phyloP scores from a whole-genome alignment of 2,113 vertebrate species.

The Sinocyclocheilus grahami region DNA sequence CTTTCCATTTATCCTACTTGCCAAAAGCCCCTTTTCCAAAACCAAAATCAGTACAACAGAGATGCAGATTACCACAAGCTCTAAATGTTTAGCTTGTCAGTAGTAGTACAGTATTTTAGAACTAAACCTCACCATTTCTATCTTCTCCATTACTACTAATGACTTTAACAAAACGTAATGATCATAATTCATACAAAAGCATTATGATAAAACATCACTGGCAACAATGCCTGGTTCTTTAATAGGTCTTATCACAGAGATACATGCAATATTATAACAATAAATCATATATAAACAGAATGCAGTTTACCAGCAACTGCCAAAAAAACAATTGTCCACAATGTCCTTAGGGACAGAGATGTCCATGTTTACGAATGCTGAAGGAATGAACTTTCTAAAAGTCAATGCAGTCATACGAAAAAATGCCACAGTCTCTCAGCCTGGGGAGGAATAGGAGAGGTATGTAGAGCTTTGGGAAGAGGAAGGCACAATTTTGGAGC shows the following conservation, averaged over 20 bases:
- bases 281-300: conserved; percentile 69
- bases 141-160: conserved; percentile 19
- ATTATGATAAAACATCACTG: conserved; percentile 59
- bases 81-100: conserved; percentile 53
- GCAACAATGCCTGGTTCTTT: conserved; percentile 63
- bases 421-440: conserved; percentile 14
- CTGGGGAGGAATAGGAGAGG: background rate
- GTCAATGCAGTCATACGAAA: conserved; percentile 13
- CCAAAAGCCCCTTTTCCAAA: conserved; percentile 35
- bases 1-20: conserved; percentile 17
- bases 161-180: conserved; percentile 20
- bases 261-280: conserved; percentile 80
- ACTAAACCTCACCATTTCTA: conserved; percentile 24
- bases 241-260: conserved; percentile 54
- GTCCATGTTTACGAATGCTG: conserved; percentile 19
- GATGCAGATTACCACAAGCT: conserved; percentile 44
- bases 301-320: conserved; percentile 96
- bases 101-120: conserved; percentile 64
- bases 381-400: conserved; percentile 25
- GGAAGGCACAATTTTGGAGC: background rate
- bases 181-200: conserved; percentile 59
- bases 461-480: background rate
- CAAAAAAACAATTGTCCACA: conserved; percentile 44
- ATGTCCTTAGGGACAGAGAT: conserved; percentile 16
- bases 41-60: conserved; percentile 9